Conservation (phyloP, 1,140 invertebrate genomes). For the Lordiphosa mommai region DNA sequence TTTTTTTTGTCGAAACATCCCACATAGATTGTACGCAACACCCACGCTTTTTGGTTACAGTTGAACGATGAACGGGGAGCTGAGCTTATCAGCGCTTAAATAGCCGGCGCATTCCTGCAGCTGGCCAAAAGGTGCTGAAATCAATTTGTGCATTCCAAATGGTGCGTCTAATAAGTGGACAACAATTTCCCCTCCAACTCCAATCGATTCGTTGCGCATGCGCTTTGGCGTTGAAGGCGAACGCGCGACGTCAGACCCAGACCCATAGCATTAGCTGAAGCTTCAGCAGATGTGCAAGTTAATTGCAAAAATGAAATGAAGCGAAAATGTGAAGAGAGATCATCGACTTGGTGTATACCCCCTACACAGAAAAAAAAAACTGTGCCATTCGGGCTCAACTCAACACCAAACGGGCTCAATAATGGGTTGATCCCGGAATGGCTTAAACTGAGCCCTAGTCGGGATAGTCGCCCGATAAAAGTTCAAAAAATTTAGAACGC, state of each 20-base stretch:
- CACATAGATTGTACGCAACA: conserved; percentile 12
- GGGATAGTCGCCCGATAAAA: no score
- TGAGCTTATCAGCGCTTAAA: conserved; percentile 13
- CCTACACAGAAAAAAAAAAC: neutral
- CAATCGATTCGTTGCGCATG: conserved; percentile 36
- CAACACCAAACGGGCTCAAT: no score
- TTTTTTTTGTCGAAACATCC: conserved; percentile 19
- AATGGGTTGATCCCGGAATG: no score
- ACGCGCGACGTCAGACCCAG: no score
- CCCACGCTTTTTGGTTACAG: conserved; percentile 17
- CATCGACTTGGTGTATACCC: neutral
- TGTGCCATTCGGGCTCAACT: no score
- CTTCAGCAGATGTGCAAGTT: conserved; percentile 34
- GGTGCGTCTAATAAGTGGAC: conserved; percentile 20
- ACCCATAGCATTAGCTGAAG: neutral
- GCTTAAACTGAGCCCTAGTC: no score
- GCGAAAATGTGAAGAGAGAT: no score
- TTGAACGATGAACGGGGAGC: neutral
- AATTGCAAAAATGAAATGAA: conserved; percentile 24
- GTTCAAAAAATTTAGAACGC: no score
- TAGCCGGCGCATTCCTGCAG: conserved; percentile 32
- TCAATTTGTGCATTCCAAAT: conserved; percentile 49
- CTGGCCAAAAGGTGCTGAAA: conserved; percentile 26
- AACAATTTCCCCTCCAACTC: neutral
- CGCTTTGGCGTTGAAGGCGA: conserved; percentile 9